Evolutionary conservation across 2,888 invertebrate genomes (phyloP), one percentile per base, ranked within the genome.

Genomic region (Tanaodytes sp.): DNA sequence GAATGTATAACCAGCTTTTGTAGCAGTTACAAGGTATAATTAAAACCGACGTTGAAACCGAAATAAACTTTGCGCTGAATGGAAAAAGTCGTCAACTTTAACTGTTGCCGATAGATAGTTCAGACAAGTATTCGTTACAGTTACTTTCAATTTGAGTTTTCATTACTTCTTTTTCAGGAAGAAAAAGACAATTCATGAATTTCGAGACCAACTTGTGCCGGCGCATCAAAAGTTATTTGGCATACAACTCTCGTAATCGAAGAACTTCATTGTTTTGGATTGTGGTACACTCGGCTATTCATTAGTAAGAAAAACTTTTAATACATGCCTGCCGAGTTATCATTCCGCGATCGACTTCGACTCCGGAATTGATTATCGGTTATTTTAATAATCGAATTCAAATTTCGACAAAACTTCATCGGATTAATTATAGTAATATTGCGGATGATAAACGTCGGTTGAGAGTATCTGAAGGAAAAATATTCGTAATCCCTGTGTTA

Each of bases 291-390:
- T 63, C 37, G 45, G 45, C 69, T 52, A 64, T 73, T 76, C 75
- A 73, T 75, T 75, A 75, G 62, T 33, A 70, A 18, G 30, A 71
- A 62, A 71, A 76, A 76, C 71, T 73, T 76, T 74, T 72, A 72
- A 76, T 76, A 66, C 69, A 52, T 61, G 67, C 66, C 71, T 70
- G 68, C 62, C 55, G 71, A 16, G 31, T n/a, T 49, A 45, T 19
- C 51, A 19, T 45, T 42, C 59, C 55, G 6, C 31, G 6, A 3
- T 9, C 20, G 18, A 39, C 11, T 42, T 18, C 11, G 15, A 33
- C 14, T 30, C 18, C 39, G 45, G 45, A 52, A 58, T 51, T 57
- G 30, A 14, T 12, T 31, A 52, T 57, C 45, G 64, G 43, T 64
- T 30, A 51, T 19, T 43, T 12, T 14, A 5, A 42, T 43, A 49